Percentiles rank a stretch among this genome's conserved stretches.
These are phyloP conservation scores for Amphipyra tragopoginis DNA, from an alignment of 2,888 invertebrate genomes.

Conservation along the genomic window DNA sequence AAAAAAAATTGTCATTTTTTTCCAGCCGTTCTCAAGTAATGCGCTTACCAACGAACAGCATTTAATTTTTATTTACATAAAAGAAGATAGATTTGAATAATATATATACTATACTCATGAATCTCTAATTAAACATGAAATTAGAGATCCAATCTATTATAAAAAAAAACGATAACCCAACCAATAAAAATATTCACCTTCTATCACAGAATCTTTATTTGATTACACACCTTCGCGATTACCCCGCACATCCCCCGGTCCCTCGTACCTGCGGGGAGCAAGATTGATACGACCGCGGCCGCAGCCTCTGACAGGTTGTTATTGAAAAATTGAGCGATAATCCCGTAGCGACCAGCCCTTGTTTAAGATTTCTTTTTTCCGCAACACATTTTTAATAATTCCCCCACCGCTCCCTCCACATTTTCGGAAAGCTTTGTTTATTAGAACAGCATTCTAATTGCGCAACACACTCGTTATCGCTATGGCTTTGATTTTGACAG, in stretches of 20 bases:
- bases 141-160: background rate
- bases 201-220: conserved; percentile 51
- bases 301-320: conserved; percentile 81
- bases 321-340: conserved; percentile 88
- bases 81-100: no score
- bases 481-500: no score
- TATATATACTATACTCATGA: no score
- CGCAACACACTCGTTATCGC: no score
- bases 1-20: no score
- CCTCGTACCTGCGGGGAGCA: conserved; percentile 78
- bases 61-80: no score
- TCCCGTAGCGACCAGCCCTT: conserved; percentile 73
- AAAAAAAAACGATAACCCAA: background rate
- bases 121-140: no score
- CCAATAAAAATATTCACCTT: conserved; percentile 16
- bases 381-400: conserved; percentile 30
- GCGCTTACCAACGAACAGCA: no score
- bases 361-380: conserved; percentile 73
- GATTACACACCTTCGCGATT: conserved; percentile 48
- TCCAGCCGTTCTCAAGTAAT: no score
- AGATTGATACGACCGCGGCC: conserved; percentile 82
- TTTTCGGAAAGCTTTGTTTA: conserved; percentile 14
- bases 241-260: conserved; percentile 20
- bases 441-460: no score
- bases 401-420: no score